phyloP scores from a whole-genome alignment of 2,113 vertebrate genomes.

The Anguilla japonica region DNA sequence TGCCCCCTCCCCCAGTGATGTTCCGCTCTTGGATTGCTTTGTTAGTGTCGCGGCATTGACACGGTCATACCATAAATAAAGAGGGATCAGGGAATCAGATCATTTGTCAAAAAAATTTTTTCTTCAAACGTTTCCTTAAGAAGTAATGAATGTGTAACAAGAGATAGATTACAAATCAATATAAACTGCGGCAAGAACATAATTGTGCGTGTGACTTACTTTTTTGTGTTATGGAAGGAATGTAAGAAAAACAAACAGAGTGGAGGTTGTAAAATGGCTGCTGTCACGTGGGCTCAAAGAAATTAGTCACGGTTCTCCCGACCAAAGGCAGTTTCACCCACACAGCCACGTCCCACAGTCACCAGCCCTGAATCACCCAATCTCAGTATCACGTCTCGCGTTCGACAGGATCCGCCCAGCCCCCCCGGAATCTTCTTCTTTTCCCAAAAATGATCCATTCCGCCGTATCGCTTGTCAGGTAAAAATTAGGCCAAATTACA shows the following conservation, averaged over 20 bases:
- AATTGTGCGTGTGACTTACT: background rate
- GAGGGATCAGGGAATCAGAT: background rate
- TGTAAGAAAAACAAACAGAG: background rate
- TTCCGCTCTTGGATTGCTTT: background rate
- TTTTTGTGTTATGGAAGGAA: background rate
- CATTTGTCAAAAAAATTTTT: background rate
- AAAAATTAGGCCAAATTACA: constrained; percentile 30
- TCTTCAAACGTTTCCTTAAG: background rate
- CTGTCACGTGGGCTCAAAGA: background rate
- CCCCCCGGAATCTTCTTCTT: background rate
- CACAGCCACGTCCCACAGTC: background rate
- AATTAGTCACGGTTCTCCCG: constrained; percentile 1
- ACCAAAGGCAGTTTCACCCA: background rate
- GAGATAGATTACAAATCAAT: background rate
- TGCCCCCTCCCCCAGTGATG: background rate
- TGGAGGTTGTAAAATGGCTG: constrained; percentile 13
- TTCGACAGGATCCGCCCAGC: too few species aligned
- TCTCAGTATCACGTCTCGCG: background rate
- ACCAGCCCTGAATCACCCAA: background rate
- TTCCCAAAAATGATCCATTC: constrained; percentile 17
- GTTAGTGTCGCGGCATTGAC: background rate
- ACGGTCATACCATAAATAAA: background rate
- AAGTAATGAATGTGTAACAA: background rate
- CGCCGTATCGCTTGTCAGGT: constrained; percentile 39
- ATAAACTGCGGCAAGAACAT: background rate